A percentile compares a stretch with the other conserved stretches of the same genome.
Evolutionary conservation across 2,113 vertebrate genomes (phyloP).

Genomic region (human (Homo sapiens)): GRCh38 chr9:72389001-72389500

Average conservation of each 20-base stretch:
- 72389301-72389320: neutral
- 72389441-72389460: no score
- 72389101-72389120: neutral
- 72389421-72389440: no score
- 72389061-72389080: constrained; percentile 15
- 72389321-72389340: no score
- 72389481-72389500: no score
- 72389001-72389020: neutral
- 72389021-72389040: neutral
- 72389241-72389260: neutral
- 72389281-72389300: neutral
- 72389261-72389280: neutral
- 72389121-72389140: neutral
- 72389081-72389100: neutral
- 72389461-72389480: no score
- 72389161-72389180: neutral
- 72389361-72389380: no score
- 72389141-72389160: neutral
- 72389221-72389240: neutral
- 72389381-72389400: no score
- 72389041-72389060: constrained; percentile 13
- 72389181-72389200: neutral
- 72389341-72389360: no score
- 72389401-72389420: no score
- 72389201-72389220: neutral